These are phyloP conservation scores for Cacatua alba DNA, from an alignment of 2,113 vertebrate genomes.

Conservation along the genomic window DNA sequence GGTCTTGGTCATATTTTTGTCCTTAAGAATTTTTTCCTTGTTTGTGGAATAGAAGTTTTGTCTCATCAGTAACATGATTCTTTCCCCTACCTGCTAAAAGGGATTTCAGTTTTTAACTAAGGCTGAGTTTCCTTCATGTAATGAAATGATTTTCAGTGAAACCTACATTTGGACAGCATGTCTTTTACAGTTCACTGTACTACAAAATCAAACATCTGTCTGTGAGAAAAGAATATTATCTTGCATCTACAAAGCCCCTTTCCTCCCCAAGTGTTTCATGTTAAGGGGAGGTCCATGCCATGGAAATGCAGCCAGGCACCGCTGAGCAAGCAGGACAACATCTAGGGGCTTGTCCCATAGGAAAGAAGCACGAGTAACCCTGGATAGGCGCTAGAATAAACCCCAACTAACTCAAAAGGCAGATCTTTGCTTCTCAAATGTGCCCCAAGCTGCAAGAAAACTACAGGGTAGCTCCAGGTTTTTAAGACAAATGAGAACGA, in stretches of 20 bases:
- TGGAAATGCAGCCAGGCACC: neutral
- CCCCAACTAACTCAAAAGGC: rapidly evolving
- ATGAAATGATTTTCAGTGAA: neutral
- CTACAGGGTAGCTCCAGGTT: neutral
- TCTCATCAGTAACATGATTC: neutral
- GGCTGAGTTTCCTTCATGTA: neutral
- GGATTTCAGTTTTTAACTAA: neutral
- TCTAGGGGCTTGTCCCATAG: neutral
- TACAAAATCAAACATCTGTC: neutral
- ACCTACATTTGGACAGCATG: neutral
- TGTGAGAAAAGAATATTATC: neutral
- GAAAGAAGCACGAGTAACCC: neutral
- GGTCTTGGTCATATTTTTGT: neutral
- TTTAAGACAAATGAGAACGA: neutral
- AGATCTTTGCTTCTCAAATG: neutral
- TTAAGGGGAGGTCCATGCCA: neutral
- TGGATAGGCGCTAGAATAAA: neutral
- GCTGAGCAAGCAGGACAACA: neutral
- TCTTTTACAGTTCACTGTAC: neutral
- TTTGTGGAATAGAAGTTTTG: neutral
- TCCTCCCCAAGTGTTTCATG: rapidly evolving
- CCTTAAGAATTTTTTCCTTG: neutral
- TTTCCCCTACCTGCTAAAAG: neutral
- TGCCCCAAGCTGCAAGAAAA: neutral
- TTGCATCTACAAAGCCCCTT: neutral